Conservation (phyloP, 1,140 invertebrate species). For the Eubasilissa regina region DNA sequence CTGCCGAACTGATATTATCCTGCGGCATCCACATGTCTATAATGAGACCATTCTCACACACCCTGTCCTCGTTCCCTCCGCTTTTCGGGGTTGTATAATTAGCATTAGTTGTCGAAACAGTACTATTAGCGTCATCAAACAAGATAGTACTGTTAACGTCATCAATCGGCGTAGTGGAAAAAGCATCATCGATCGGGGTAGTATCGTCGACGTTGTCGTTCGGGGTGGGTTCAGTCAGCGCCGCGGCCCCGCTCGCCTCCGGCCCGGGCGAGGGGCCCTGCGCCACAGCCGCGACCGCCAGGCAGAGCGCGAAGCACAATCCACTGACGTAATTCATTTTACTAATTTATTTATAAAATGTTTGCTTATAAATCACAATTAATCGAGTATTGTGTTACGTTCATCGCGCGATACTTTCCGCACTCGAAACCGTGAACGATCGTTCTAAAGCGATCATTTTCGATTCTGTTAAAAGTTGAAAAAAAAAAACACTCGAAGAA, state of each 20-base stretch:
- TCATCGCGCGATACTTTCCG: slow-evolving; percentile 11
- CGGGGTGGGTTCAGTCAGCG: no score
- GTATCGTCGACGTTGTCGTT: no score
- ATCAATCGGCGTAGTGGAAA: no score
- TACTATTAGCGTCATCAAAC: no score
- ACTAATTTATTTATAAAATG: background rate
- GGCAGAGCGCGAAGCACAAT: slow-evolving; percentile 61
- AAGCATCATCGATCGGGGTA: no score
- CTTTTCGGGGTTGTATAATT: no score
- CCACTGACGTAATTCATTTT: slow-evolving; percentile 46
- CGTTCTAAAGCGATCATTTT: background rate
- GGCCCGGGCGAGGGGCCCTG: slow-evolving; percentile 63
- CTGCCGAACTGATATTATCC: slow-evolving; percentile 79
- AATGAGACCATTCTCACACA: slow-evolving; percentile 84
- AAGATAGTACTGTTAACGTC: no score
- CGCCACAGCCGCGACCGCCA: slow-evolving; percentile 63
- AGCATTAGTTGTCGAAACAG: no score
- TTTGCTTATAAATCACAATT: background rate
- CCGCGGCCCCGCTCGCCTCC: no score
- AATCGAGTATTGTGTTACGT: background rate
- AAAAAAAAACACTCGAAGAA: slow-evolving; percentile 10
- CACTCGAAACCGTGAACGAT: background rate
- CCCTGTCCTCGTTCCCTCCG: slow-evolving; percentile 62
- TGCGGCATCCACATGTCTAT: slow-evolving; percentile 88
- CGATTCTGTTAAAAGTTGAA: background rate